phyloP scores from a whole-genome alignment of 2,113 vertebrate genomes.

The Melanotaenia duboulayi region DNA sequence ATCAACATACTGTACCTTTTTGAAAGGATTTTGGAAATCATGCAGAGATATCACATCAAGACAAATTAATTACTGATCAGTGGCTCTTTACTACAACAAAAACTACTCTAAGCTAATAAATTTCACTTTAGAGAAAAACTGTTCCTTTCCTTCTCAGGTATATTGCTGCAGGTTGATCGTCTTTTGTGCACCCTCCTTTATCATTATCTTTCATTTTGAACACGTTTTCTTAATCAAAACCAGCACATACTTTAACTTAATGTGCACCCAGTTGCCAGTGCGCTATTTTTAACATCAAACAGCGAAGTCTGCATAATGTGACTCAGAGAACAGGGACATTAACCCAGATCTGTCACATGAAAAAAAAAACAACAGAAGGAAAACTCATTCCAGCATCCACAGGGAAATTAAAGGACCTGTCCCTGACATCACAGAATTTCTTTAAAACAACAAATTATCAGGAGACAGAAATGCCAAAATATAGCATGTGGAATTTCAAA shows the following conservation, averaged over 20 bases:
- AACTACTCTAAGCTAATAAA: neutral
- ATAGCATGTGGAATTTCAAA: neutral
- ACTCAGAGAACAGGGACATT: slow-evolving; percentile 7
- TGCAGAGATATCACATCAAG: no score
- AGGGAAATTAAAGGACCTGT: fast-evolving
- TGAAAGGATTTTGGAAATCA: no score
- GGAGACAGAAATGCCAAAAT: neutral
- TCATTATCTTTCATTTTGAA: neutral
- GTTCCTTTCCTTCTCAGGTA: neutral
- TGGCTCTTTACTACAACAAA: neutral
- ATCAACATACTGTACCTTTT: no score
- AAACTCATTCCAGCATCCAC: neutral
- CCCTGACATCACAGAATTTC: neutral
- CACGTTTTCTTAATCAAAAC: neutral
- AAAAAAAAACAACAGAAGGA: neutral
- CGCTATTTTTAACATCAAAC: slow-evolving; percentile 8
- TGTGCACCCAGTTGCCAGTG: neutral
- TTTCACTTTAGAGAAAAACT: neutral
- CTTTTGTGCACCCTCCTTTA: neutral
- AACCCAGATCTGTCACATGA: slow-evolving; percentile 22
- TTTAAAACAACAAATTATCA: neutral
- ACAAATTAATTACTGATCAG: neutral
- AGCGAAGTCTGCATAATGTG: neutral
- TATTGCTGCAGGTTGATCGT: no score
- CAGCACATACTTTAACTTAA: neutral